Conservation (phyloP, 2,888 invertebrate genomes). For the Aethes cnicana region DNA sequence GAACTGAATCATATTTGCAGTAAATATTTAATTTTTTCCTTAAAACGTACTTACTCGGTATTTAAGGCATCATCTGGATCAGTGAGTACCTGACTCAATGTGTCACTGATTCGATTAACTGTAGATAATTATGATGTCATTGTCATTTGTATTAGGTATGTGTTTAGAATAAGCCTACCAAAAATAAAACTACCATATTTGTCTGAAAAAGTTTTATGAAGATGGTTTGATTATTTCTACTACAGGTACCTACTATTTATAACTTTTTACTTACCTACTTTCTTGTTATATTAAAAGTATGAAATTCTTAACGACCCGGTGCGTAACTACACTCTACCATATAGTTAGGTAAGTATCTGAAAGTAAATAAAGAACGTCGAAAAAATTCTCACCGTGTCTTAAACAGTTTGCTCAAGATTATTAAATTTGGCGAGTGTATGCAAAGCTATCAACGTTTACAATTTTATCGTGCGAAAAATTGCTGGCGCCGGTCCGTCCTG, state of each 20-base stretch:
- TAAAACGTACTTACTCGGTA: conserved; percentile 2
- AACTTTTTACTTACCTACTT: neutral
- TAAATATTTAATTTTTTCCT: too few relatives aligned
- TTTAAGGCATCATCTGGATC: neutral
- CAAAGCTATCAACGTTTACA: conserved; percentile 15
- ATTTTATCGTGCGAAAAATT: conserved; percentile 36
- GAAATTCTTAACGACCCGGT: too few relatives aligned
- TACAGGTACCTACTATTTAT: too few relatives aligned
- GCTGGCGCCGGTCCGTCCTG: conserved; percentile 30
- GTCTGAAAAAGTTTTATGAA: too few relatives aligned
- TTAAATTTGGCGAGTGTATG: conserved; percentile 12
- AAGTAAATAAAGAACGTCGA: neutral
- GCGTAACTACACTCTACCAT: neutral
- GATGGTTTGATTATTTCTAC: too few relatives aligned
- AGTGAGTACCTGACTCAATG: too few relatives aligned
- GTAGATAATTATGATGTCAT: conserved; percentile 8
- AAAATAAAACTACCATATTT: too few relatives aligned
- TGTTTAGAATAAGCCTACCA: too few relatives aligned
- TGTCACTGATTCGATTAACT: conserved; percentile 2
- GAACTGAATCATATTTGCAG: too few relatives aligned
- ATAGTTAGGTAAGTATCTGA: neutral
- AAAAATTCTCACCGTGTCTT: conserved; percentile 17
- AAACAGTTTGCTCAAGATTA: conserved; percentile 21
- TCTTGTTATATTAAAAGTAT: too few relatives aligned
- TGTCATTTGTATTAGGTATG: too few relatives aligned